Evolutionary conservation across 2,888 invertebrate genomes (phyloP), one percentile per base, ranked within the genome.

Genomic region (Dione juno): DNA sequence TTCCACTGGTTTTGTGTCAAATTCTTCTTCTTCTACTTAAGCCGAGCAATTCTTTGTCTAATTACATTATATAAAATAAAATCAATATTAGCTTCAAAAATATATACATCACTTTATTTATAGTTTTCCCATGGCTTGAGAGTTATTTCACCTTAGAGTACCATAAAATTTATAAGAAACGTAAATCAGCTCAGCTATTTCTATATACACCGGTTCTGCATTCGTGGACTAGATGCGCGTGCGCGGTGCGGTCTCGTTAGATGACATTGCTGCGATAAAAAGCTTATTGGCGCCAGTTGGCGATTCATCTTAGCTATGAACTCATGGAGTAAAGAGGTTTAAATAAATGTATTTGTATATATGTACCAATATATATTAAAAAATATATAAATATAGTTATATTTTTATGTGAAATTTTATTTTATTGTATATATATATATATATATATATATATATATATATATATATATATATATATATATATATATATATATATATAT

Each of bases 241-340:
- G 14, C 64, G 50, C 37, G 10, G n/a, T n/a, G n/a, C n/a, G 37
- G 50, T 48, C 52, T 52, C 65, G 59, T 64, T 71, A 68, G 67
- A 53, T 71, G 59, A 53, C 65, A 53, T 53, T 52, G 52, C 58
- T 65, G 16, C 21, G 65, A 67, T 59, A 59, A 68, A 48, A 67
- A 65, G 35, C 21, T 41, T 43, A 28, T 41, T 66, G 61, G 61
- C 67, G 50, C 52, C 52, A 50, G 21, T 41, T n/a, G 43, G n/a
- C 14, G 59, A 43, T 43, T 35, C 43, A 45, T 61, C 45, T 21
- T 14, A 28, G 14, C 28, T 16, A 16, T 45, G 16, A 9, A 37
- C 5, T 28, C 5, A 5, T 3, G 28, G 5, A 9, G 14, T 8
- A 9, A 14, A 16, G 16, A 48, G 48, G 16, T 48, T 48, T 48